Base-by-base conservation (phyloP, 1,140 invertebrate species). In the Araneus ventricosus region DNA sequence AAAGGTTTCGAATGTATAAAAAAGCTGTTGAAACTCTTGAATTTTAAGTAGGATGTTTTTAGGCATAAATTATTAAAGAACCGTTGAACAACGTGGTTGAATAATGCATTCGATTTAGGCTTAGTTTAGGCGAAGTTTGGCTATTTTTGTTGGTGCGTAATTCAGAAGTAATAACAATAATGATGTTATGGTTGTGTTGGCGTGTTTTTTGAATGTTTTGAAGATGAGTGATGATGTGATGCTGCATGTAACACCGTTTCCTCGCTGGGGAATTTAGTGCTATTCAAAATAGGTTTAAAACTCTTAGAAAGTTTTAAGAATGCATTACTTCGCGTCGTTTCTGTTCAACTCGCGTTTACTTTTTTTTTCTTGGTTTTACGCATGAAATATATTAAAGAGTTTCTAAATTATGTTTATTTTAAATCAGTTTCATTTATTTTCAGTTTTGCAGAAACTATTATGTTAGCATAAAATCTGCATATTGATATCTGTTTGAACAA, bases 31-130 rank as follows among this genome's bases (percentile, higher is more conserved):
- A 37, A 75, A 37, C 70, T 75, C 30, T 75, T 5, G 70, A 75
- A 75, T 37, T 75, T 30, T 75, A 75, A 37, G 70, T 37, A 3
- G 70, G 20, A 75, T 52, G 2, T 67, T 67, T 67, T n/a, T 67
- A n/a, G n/a, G 63, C 27, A 67, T 75, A 75, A 34, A 75, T 75
- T 75, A 75, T 75, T 75, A 34, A 75, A 37, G 20, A 67, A 67
- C 10, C 14, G 63, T 8, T 7, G 63, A 37, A 20, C 27, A 75
- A 30, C 20, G 20, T 75, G 70, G 70, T 34, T 75, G 70, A 75
- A 75, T 75, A 20, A 75, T 75, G 34, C 70, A 75, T 75, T 27
- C 70, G 30, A 3, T 37, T 75, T 75, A 30, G 30, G 14, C 59
- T n/a, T n/a, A 14, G 14, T 37, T 75, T 34, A 17, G 30, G 10